Conservation (phyloP, 2,113 vertebrate genomes). For the Muntiacus muntjak region DNA sequence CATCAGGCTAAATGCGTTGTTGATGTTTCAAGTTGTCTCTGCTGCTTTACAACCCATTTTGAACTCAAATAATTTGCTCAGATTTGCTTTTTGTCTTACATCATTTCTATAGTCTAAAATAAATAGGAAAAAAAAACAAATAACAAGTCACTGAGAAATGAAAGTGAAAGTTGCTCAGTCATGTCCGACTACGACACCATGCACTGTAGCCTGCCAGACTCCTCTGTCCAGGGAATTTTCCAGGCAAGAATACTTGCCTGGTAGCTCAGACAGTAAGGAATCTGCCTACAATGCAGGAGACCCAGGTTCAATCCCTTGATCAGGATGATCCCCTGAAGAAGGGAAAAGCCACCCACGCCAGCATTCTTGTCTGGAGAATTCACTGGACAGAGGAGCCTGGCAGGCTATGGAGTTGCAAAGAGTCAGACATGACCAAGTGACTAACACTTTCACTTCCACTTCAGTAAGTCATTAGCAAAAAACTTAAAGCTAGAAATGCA, state of each 20-base stretch:
- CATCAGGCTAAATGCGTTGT: not conserved
- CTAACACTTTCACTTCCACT: not conserved
- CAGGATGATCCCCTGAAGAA: not conserved
- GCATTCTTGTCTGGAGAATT: not conserved
- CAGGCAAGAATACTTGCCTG: not conserved
- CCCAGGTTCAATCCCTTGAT: not conserved
- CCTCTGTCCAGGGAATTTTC: not conserved
- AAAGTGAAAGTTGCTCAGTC: not conserved
- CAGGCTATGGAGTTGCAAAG: not conserved
- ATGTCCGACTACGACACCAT: accelerated
- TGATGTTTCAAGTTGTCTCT: not conserved
- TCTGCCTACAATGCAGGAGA: not conserved
- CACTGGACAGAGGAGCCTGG: not conserved
- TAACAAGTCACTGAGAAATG: not conserved
- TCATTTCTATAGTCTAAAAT: not conserved
- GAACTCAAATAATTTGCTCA: not conserved
- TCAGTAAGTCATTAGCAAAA: not conserved
- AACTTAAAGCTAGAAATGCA: not conserved
- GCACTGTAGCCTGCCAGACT: not conserved
- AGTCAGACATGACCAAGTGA: not conserved
- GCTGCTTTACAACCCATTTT: not conserved
- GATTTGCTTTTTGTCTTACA: not conserved
- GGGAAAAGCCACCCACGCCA: not conserved
- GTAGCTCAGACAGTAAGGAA: not conserved
- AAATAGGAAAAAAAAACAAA: not conserved